A percentile compares a stretch with the other conserved stretches of the same genome.
phyloP scores from a whole-genome alignment of 2,888 invertebrate genomes.

The Habroteleia sp. region DNA sequence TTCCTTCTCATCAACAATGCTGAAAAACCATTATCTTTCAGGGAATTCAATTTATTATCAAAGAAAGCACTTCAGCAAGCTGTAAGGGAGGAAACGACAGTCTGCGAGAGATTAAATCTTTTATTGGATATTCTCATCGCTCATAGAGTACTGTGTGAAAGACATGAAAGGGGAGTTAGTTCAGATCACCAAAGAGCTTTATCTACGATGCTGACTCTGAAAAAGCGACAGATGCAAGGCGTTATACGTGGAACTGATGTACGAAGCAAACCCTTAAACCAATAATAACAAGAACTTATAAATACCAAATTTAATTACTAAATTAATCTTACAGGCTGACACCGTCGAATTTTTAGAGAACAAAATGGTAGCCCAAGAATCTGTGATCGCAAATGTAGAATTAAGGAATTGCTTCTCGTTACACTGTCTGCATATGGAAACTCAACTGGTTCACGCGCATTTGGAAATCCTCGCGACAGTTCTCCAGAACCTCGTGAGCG shows the following conservation, averaged over 20 bases:
- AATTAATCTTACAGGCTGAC: conserved; percentile 81
- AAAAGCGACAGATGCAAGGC: conserved; percentile 85
- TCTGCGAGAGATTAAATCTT: conserved; percentile 83
- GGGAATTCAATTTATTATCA: conserved; percentile 82
- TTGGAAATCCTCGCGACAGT: conserved; percentile 84
- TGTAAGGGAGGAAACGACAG: conserved; percentile 82
- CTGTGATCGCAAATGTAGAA: conserved; percentile 84
- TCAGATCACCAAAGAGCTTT: conserved; percentile 85
- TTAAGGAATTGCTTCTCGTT: conserved; percentile 84
- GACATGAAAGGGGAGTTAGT: conserved; percentile 84
- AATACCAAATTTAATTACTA: background rate
- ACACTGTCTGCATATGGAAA: conserved; percentile 85
- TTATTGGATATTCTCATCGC: conserved; percentile 83
- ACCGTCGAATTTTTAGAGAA: conserved; percentile 84
- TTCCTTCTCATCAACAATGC: too few species aligned
- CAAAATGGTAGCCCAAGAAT: conserved; percentile 85
- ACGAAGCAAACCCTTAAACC: conserved; percentile 69
- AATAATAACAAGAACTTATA: background rate
- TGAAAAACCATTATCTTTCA: conserved; percentile 65
- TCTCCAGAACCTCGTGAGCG: conserved; percentile 83
- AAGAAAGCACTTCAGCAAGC: conserved; percentile 82
- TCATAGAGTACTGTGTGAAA: conserved; percentile 84
- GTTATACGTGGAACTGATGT: conserved; percentile 85
- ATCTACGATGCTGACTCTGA: conserved; percentile 84
- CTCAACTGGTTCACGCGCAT: conserved; percentile 84